Base-by-base conservation (phyloP, 2,113 vertebrate genomes). In the Etheostoma cragini region DNA sequence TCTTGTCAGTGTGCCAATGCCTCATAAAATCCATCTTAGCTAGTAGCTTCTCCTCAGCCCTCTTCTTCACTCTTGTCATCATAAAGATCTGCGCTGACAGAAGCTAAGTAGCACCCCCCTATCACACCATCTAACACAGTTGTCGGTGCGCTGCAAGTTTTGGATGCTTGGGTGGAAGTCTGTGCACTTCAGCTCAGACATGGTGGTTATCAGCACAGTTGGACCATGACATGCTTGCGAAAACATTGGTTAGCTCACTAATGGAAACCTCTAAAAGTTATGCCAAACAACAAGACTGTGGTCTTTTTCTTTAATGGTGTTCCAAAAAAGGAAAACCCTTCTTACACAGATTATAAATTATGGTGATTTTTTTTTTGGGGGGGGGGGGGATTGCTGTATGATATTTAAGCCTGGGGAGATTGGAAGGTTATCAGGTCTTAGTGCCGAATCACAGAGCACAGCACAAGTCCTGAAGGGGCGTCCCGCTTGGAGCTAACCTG, bases 401-500 rank as follows among this genome's bases (percentile, higher is more conserved):
- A 69, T 83, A 42, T 76, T 45, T 47, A 83, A 77, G 54, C 52
- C 62, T 8, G 2, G 22, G n/a, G 60, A 70, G 56, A 71, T 47
- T 68, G 69, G 71, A 58, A 21, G 67, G 80, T 78, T 85, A 30
- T 72, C 62, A 52, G 67, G 58, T 64, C 46, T 92, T 85, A 86
- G 77, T 86, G 80, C 74, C 57, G 2, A 83, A 76, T 82, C 82
- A 85, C 63, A 84, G 82, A 86, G 58, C 87, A 87, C 81, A 83
- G 78, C 45, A 61, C 76, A 72, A 38, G 26, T 30, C 76, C 61
- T 81, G 57, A 82, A 78, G 78, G 73, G 82, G 77, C 5, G 8
- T 64, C 87, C 86, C 16, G 45, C 91, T 60, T 89, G 72, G 84
- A 85, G 83, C 54, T 80, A 88, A 87, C 88, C 86, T 86, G 89